Evolutionary conservation across 2,888 invertebrate genomes (phyloP).

Genomic region (Phragmatobia fuliginosa): DNA sequence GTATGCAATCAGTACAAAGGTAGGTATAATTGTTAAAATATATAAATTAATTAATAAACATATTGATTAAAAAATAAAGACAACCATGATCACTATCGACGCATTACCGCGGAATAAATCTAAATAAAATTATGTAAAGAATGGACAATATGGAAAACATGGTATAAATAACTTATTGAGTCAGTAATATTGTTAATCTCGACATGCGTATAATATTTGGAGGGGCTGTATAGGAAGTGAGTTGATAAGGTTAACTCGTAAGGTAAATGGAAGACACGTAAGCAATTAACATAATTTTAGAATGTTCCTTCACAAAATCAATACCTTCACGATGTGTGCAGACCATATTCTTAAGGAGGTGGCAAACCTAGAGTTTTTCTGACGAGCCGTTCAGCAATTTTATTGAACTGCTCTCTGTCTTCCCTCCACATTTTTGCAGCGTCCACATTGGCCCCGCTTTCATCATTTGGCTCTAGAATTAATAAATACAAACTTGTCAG

Average conservation of each 20-base stretch:
- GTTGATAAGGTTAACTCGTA: background rate
- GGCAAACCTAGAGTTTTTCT: constrained; percentile 95
- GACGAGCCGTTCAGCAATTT: constrained; percentile 96
- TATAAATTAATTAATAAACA: no score
- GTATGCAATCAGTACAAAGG: background rate
- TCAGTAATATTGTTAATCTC: background rate
- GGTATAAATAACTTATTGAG: background rate
- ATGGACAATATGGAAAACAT: background rate
- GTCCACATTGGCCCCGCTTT: constrained; percentile 99
- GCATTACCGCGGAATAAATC: background rate
- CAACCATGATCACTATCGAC: background rate
- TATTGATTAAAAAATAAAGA: background rate
- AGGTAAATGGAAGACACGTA: background rate
- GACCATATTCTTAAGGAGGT: constrained; percentile 44
- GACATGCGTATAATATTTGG: background rate
- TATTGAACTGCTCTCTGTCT: constrained; percentile 96
- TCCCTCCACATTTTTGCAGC: constrained; percentile 99
- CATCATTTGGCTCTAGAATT: constrained; percentile 97
- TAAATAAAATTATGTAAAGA: background rate
- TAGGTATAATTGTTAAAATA: no score
- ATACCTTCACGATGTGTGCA: background rate
- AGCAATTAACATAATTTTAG: constrained; percentile 5
- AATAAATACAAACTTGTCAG: background rate
- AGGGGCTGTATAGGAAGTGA: background rate
- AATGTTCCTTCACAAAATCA: constrained; percentile 2